A percentile compares a stretch with the other conserved stretches of the same genome.
Evolutionary conservation across 2,888 invertebrate genomes (phyloP).

Genomic region (Fragum fragum): DNA sequence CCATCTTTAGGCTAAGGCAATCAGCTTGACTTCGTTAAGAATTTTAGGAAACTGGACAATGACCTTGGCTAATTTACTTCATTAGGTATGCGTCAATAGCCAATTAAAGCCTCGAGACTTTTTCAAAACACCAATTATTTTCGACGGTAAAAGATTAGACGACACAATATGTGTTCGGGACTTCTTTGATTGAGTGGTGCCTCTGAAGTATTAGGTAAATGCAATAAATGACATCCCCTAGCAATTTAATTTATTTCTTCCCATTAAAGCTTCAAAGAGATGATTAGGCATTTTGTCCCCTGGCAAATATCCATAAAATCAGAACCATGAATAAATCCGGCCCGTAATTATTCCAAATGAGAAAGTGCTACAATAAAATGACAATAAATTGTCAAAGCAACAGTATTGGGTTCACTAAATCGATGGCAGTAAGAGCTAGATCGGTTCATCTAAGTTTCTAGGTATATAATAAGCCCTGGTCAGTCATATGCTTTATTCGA

Average conservation of each 20-base stretch:
- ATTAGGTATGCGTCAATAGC: background rate
- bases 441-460: no score
- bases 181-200: background rate
- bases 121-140: background rate
- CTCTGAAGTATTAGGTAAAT: background rate
- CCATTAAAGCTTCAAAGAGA: constrained; percentile 6
- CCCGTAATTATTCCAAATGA: background rate
- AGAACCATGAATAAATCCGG: constrained; percentile 3
- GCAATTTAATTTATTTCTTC: constrained; percentile 6
- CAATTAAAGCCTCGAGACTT: background rate
- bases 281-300: constrained; percentile 6
- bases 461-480: no score
- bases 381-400: constrained; percentile 6
- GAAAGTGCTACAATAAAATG: constrained; percentile 6
- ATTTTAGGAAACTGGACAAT: constrained; percentile 1
- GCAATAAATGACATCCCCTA: constrained; percentile 3
- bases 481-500: no score
- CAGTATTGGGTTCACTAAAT: background rate
- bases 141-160: constrained; percentile 1
- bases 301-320: constrained; percentile 6
- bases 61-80: background rate
- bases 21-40: background rate
- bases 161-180: constrained; percentile 6
- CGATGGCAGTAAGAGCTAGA: no score
- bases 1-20: no score